A percentile compares a stretch with the other conserved stretches of the same genome.
These are phyloP conservation scores for Hemitrygon akajei DNA, from an alignment of 2,797 vertebrate species.

Conservation along the genomic window DNA sequence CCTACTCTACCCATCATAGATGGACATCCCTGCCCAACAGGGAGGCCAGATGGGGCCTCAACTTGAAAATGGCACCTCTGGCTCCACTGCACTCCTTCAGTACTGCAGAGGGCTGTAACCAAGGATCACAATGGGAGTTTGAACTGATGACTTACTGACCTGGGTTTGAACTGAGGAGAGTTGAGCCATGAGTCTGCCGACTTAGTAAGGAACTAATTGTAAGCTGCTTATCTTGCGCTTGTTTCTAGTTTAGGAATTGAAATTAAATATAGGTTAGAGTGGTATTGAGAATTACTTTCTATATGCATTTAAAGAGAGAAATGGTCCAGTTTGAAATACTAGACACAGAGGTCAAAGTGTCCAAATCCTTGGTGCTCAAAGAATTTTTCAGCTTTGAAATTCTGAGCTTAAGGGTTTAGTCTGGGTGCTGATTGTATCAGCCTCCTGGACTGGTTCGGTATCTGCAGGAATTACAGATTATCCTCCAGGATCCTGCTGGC, in stretches of 20 bases:
- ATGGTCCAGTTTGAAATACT: neutral
- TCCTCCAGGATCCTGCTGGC: neutral
- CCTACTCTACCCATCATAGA: neutral
- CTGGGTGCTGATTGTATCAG: neutral
- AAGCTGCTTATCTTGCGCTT: neutral
- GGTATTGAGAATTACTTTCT: neutral
- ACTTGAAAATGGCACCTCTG: neutral
- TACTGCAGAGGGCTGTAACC: neutral
- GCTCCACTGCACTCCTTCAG: neutral
- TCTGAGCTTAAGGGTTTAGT: neutral
- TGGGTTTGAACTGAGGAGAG: neutral
- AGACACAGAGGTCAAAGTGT: neutral
- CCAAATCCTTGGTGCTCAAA: neutral
- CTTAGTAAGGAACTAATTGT: neutral
- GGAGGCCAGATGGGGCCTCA: neutral
- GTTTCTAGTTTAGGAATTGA: neutral
- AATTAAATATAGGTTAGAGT: neutral
- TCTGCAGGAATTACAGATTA: neutral
- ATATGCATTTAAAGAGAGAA: neutral
- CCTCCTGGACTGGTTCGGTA: neutral
- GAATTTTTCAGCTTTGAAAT: neutral
- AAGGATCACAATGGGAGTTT: neutral
- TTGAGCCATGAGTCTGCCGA: neutral
- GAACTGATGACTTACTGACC: neutral
- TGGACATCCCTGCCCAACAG: too few relatives aligned